Base-by-base conservation (phyloP, 2,888 invertebrate genomes). In the Crepidodera aurea region DNA sequence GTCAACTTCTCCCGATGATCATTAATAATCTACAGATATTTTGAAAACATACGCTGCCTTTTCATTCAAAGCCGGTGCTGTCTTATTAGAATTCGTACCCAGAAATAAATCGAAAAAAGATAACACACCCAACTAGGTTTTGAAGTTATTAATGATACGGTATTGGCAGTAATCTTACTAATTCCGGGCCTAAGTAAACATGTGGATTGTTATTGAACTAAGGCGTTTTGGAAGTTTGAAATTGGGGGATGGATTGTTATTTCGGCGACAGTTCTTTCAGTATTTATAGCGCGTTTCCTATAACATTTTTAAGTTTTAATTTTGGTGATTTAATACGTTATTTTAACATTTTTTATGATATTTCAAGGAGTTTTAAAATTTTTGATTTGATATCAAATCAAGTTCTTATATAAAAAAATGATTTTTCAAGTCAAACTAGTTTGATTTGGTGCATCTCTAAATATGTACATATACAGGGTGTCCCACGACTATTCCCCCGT, bases 1-100 rank as follows among this genome's bases (percentile, higher is more conserved):
- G 73, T 71, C 74, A 73, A 69, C 72, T 71, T 71, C 66, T 71
- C 70, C 68, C 66, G 69, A 72, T 68, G 69, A 73, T 74, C 74
- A 74, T 75, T 73, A 75, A 75, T 75, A 73, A 73, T 57, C 58
- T 32, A 53, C 57, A 68, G 73, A 71, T 71, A 68, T 69, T 73
- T 72, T 70, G 60, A 73, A 72, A 73, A 72, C 71, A 69, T 68
- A 68, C 69, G 69, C 69, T 71, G 67, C 65, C 68, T 69, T 68
- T 58, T 59, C 59, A 51, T 67, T 65, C 69, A 50, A 29, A 19
- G 54, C 51, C 58, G 67, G 63, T 62, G 66, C 67, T 71, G 71
- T 69, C 70, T 69, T 70, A 70, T 71, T 70, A 70, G 67, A 65
- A 67, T 67, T 62, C 69, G 67, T 67, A 69, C 65, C 62, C 59